Conservation (phyloP, 2,888 invertebrate genomes). For the Arrhopalites spinosus region DNA sequence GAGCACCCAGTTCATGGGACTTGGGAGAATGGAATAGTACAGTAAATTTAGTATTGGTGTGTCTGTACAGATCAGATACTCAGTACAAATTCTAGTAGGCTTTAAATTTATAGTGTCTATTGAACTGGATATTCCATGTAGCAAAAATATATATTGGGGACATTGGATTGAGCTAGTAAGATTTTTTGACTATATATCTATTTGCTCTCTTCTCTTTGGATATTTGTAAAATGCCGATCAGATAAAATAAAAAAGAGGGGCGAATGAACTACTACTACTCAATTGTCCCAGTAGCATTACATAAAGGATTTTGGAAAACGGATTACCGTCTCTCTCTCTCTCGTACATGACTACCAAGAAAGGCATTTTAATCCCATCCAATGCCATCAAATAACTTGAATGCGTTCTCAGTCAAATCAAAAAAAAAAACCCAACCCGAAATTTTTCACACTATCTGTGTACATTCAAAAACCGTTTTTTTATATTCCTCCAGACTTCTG, state of each 20-base stretch:
- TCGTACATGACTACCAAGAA: conserved; percentile 22
- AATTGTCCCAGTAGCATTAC: conserved; percentile 20
- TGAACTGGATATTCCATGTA: not conserved
- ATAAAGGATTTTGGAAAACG: conserved; percentile 13
- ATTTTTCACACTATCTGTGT: conserved; percentile 1
- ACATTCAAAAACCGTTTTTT: not conserved
- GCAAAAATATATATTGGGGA: not conserved
- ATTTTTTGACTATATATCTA: not conserved
- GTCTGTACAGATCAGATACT: too few species aligned
- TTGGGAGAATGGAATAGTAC: too few species aligned
- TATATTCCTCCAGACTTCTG: not conserved
- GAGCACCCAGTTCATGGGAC: too few species aligned
- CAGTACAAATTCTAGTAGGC: too few species aligned
- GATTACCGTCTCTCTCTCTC: conserved; percentile 19
- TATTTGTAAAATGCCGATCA: conserved; percentile 24
- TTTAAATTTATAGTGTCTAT: too few species aligned
- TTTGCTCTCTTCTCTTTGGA: not conserved
- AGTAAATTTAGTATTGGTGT: too few species aligned
- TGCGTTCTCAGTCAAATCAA: not conserved
- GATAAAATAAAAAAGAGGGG: conserved; percentile 21
- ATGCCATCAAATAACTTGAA: conserved; percentile 10
- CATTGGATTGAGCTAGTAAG: not conserved
- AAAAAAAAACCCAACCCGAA: conserved; percentile 1
- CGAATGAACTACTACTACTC: conserved; percentile 14
- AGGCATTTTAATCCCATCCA: conserved; percentile 33